phyloP scores from a whole-genome alignment of 1,140 invertebrate genomes.

The Leptinotarsa lineolata region DNA sequence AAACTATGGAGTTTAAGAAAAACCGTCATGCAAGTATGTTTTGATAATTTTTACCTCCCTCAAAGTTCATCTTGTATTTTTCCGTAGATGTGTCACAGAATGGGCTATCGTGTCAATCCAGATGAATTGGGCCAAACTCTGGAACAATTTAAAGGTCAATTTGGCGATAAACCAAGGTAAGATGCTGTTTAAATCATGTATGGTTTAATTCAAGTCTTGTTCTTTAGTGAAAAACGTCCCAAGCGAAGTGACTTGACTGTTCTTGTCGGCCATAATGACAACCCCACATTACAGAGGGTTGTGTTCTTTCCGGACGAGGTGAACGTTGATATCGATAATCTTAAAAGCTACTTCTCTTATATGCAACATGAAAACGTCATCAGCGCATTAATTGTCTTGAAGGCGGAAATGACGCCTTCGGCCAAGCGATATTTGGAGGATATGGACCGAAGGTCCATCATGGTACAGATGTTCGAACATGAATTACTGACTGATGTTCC shows the following conservation, averaged over 20 bases:
- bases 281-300: constrained; percentile 99
- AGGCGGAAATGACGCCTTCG: constrained; percentile 91
- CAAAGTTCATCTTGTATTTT: constrained; percentile 28
- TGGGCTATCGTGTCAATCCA: constrained; percentile 94
- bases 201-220: constrained; percentile 16
- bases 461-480: constrained; percentile 98
- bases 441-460: constrained; percentile 98
- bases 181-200: constrained; percentile 20
- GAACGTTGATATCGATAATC: constrained; percentile 98
- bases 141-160: constrained; percentile 97
- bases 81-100: constrained; percentile 80
- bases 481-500: constrained; percentile 98
- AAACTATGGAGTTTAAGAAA: constrained; percentile 98
- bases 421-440: constrained; percentile 97
- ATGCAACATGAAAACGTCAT: constrained; percentile 99
- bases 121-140: constrained; percentile 99
- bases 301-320: constrained; percentile 99
- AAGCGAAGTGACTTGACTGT: constrained; percentile 92
- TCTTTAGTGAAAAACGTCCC: constrained; percentile 85
- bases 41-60: constrained; percentile 31
- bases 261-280: constrained; percentile 98
- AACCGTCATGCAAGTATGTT: constrained; percentile 93
- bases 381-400: constrained; percentile 93
- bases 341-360: constrained; percentile 97
- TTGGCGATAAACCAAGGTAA: constrained; percentile 94